Evolutionary conservation across 2,888 invertebrate genomes (phyloP).

Genomic region (Epinotia nisella): DNA sequence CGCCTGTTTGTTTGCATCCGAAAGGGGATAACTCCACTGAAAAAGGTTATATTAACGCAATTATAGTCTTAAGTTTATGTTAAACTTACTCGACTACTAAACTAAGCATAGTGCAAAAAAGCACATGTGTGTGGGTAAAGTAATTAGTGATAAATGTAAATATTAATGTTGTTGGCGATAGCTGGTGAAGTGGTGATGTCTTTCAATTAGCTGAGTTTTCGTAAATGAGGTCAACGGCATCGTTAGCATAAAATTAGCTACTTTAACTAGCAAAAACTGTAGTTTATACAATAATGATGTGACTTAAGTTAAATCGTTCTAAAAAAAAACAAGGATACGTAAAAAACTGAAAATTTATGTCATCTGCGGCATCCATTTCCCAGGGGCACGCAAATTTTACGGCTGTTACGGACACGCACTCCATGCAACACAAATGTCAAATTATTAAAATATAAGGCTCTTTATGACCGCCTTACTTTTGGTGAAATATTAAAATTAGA

Average conservation of each 20-base stretch:
- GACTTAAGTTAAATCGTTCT: constrained; percentile 59
- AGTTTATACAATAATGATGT: constrained; percentile 30
- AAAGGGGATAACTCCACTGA: constrained; percentile 33
- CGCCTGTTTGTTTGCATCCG: constrained; percentile 41
- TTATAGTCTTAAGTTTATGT: constrained; percentile 30
- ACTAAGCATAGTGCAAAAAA: constrained; percentile 14
- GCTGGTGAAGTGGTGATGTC: constrained; percentile 6
- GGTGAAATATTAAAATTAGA: constrained; percentile 66
- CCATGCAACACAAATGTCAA: constrained; percentile 68
- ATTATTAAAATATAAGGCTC: constrained; percentile 72
- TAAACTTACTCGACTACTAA: constrained; percentile 30
- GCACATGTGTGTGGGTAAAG: neutral
- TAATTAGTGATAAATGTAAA: constrained; percentile 11
- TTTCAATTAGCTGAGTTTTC: constrained; percentile 1
- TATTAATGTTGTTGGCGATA: neutral
- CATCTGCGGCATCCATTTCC: constrained; percentile 70
- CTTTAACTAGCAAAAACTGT: neutral
- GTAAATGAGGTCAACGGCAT: neutral
- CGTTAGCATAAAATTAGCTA: neutral
- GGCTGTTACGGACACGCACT: constrained; percentile 71
- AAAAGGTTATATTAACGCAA: constrained; percentile 29
- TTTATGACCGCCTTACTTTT: constrained; percentile 66
- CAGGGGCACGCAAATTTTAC: constrained; percentile 72
- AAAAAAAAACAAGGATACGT: constrained; percentile 69
- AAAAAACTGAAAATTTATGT: constrained; percentile 74